These are phyloP conservation scores for Colletes latitarsis DNA, from an alignment of 1,140 invertebrate genomes.

Conservation along the genomic window DNA sequence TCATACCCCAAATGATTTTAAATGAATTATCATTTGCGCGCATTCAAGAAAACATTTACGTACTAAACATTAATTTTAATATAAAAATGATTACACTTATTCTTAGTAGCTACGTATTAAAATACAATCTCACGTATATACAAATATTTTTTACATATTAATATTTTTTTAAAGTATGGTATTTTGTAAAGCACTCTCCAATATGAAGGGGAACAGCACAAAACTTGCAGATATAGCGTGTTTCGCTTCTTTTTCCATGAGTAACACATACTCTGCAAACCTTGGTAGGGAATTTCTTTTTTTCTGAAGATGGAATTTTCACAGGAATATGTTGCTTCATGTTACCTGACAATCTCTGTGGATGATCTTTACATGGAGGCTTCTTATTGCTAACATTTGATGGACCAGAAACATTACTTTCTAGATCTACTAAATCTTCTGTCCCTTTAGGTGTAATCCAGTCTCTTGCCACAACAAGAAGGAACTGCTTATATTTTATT, in stretches of 20 bases:
- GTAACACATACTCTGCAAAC: not conserved
- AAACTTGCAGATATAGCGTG: slow-evolving; percentile 7
- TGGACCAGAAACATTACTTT: not conserved
- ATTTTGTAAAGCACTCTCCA: slow-evolving; percentile 17
- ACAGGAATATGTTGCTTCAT: slow-evolving; percentile 21
- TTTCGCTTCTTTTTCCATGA: slow-evolving; percentile 12
- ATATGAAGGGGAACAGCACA: slow-evolving; percentile 17
- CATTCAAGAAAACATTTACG: too few relatives aligned
- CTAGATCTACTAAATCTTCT: not conserved
- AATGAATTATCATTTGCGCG: not conserved
- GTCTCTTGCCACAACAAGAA: slow-evolving; percentile 14
- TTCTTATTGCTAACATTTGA: not conserved
- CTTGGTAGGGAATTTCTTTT: slow-evolving; percentile 14
- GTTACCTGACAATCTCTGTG: slow-evolving; percentile 17
- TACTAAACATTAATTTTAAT: too few relatives aligned
- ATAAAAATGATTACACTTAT: too few relatives aligned
- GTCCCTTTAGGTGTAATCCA: slow-evolving; percentile 7
- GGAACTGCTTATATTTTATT: slow-evolving; percentile 15
- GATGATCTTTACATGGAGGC: slow-evolving; percentile 18
- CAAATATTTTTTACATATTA: not conserved
- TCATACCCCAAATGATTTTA: not conserved
- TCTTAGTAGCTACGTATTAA: not conserved
- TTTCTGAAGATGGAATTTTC: not conserved
- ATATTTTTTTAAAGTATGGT: slow-evolving; percentile 15
- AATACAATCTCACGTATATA: not conserved